Base-by-base conservation (phyloP, 2,113 vertebrate species). In the Corynorhinus townsendii region DNA sequence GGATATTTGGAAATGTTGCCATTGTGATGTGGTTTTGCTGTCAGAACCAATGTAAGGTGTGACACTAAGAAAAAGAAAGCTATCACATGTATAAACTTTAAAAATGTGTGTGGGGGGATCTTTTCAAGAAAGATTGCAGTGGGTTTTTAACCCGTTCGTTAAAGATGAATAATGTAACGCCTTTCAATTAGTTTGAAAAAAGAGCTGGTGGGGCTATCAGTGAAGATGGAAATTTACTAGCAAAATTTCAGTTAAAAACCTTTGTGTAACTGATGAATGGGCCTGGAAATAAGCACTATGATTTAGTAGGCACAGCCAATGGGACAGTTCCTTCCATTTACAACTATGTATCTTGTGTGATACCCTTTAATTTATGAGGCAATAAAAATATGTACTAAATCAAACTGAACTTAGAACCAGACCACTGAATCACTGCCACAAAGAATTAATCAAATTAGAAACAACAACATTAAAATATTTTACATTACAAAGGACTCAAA, bases 131-230 rank as follows among this genome's bases (percentile, higher is more conserved):
- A 91, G 14, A 69, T 62, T 85, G 93, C 26, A 56, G 33, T 52
- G 49, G 64, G 20, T 64, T 92, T 89, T 90, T 59, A 92, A 86
- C 33, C 24, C 22, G 87, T 22, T 35, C 66, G 30, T 30, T 84
- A 71, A 93, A 88, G 8, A 92, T 56, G 43, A 83, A 95, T 62
- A 75, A 84, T n/a, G 14, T 33, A 90, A 82, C 7, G 68, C 22
- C 22, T 86, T 93, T 81, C 56, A 47, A 49, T 49, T 91, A 62
- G 47, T 83, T 45, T 96, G 71, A 91, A 93, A 89, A 49, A 93
- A 81, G 6, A 40, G 33, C 40, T 94, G 40, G 72, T 30, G 30
- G 38, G 26, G 45, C 49, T n/a, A 76, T 15, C 26, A 71, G 28
- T 11, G 12, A 94, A 83, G 54, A 95, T 59, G 73, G 45, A 93